Percentiles rank a stretch among this genome's conserved stretches.
These are phyloP conservation scores for Hydrolagus colliei DNA, from an alignment of 2,797 vertebrate species.

Conservation along the genomic window DNA sequence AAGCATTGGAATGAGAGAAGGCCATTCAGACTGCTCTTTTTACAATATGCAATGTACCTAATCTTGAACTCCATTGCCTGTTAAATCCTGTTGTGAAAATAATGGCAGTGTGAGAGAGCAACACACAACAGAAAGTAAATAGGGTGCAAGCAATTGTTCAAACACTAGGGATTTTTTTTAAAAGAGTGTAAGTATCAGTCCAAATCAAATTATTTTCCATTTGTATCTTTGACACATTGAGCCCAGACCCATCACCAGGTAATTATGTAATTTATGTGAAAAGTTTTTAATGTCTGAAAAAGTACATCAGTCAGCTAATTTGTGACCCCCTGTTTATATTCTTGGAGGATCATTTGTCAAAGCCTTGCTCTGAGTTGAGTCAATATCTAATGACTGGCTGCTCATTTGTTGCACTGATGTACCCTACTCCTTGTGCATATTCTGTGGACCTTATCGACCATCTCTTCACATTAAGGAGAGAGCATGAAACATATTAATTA, in stretches of 20 bases:
- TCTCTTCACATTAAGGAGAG: background rate
- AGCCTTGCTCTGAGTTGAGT: background rate
- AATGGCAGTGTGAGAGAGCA: background rate
- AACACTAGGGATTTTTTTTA: background rate
- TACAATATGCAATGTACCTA: no score
- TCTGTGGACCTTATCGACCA: background rate
- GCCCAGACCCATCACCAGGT: background rate
- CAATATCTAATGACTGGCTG: background rate
- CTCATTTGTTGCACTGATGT: background rate
- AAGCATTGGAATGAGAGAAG: no score
- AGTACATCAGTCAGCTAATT: background rate
- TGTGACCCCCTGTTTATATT: background rate
- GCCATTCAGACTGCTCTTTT: no score
- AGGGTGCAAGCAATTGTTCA: background rate
- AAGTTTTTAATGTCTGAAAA: background rate
- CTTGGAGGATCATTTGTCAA: background rate
- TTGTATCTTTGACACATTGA: background rate
- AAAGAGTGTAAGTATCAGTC: background rate
- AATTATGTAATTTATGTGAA: background rate
- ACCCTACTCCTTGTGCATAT: background rate
- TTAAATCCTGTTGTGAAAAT: background rate
- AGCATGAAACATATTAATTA: conserved; percentile 13
- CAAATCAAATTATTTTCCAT: background rate
- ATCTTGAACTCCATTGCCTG: no score
- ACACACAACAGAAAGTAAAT: background rate